Conservation (phyloP, 1,140 invertebrate species). For the Dufourea novaeangliae region DNA sequence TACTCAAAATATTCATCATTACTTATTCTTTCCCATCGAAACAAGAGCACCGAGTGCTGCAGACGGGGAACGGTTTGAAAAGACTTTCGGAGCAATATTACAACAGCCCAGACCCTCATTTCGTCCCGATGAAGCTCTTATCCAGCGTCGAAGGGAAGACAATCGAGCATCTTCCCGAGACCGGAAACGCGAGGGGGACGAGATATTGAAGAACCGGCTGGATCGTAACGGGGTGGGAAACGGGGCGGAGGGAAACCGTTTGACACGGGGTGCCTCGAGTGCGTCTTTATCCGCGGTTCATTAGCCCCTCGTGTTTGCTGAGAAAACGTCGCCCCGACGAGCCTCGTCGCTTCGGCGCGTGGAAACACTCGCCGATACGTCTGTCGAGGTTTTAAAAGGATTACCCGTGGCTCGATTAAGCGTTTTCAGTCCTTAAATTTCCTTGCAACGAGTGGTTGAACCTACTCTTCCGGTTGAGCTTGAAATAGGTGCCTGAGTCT, state of each 20-base stretch:
- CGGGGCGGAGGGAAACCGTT: background rate
- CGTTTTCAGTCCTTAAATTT: background rate
- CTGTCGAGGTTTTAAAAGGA: background rate
- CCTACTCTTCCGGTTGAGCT: background rate
- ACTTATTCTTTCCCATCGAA: background rate
- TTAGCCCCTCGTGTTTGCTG: slow-evolving; percentile 1
- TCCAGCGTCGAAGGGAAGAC: background rate
- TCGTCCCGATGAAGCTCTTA: background rate
- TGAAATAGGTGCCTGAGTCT: background rate
- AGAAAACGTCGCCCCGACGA: background rate
- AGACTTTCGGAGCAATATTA: slow-evolving; percentile 7
- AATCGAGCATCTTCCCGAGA: background rate
- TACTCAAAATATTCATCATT: no score
- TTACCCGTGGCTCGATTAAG: slow-evolving; percentile 1
- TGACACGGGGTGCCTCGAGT: background rate
- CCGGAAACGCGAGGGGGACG: background rate
- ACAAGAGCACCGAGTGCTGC: background rate
- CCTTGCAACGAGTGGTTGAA: background rate
- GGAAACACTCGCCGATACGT: background rate
- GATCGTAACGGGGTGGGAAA: background rate
- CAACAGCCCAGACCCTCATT: background rate
- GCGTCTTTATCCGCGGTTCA: slow-evolving; percentile 1
- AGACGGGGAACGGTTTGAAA: background rate
- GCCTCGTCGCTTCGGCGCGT: background rate
- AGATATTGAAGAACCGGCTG: slow-evolving; percentile 1